These are phyloP conservation scores for Geodia barretti DNA, from an alignment of 37 sponge, comb jelly and placozoan species.

Conservation along the genomic window DNA sequence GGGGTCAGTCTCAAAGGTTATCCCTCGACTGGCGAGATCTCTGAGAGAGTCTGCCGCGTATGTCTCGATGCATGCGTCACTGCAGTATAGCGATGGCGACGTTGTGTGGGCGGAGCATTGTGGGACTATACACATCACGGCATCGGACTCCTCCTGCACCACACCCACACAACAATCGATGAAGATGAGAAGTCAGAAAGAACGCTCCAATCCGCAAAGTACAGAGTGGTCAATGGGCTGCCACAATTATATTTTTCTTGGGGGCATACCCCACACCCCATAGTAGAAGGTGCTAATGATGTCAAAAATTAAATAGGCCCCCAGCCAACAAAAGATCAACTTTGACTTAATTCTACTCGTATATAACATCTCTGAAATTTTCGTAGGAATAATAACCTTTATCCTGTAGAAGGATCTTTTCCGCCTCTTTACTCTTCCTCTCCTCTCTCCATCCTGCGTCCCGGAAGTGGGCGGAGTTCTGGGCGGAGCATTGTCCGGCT, in stretches of 20 bases:
- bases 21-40: conserved; percentile 42
- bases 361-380: too few relatives aligned
- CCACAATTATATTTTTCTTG: too few relatives aligned
- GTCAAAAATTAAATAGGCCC: too few relatives aligned
- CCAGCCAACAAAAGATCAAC: too few relatives aligned
- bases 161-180: too few relatives aligned
- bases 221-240: too few relatives aligned
- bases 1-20: conserved; percentile 35
- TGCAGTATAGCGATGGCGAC: conserved; percentile 59
- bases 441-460: not conserved
- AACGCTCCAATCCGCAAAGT: too few relatives aligned
- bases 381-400: too few relatives aligned
- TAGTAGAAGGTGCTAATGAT: too few relatives aligned
- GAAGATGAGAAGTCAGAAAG: too few relatives aligned
- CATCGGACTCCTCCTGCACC: conserved; percentile 22
- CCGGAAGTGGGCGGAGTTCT: not conserved
- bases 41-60: conserved; percentile 39
- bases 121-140: conserved; percentile 35
- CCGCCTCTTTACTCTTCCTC: not conserved
- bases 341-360: too few relatives aligned
- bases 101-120: conserved; percentile 34
- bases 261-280: too few relatives aligned
- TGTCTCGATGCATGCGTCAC: conserved; percentile 52
- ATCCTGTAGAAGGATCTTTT: not conserved
- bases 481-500: conserved; percentile 43